phyloP scores from a whole-genome alignment of 2,797 vertebrate species.

The Acanthurus tractus region DNA sequence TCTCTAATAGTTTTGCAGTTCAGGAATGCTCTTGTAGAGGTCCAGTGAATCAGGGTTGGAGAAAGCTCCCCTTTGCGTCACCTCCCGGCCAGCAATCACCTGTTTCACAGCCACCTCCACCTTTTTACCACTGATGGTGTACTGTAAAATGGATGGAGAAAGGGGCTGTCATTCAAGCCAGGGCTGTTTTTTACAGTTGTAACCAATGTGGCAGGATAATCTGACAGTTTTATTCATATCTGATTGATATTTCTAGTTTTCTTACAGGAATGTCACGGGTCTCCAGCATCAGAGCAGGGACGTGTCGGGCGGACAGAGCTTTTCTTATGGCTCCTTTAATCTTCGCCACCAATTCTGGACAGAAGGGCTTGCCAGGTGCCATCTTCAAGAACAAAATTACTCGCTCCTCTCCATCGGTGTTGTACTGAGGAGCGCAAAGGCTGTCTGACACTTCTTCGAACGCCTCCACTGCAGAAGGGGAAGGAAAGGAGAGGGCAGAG shows the following conservation, averaged over 20 bases:
- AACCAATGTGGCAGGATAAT: constrained; percentile 14
- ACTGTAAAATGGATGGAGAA: constrained; percentile 82
- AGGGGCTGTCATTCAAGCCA: constrained; percentile 13
- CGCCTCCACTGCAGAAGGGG: constrained; percentile 89
- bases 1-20: constrained; percentile 91
- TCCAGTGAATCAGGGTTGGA: constrained; percentile 95
- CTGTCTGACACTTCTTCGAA: constrained; percentile 96
- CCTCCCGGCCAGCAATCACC: constrained; percentile 91
- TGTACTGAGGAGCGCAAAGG: constrained; percentile 96
- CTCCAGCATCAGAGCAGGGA: constrained; percentile 94
- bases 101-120: constrained; percentile 98
- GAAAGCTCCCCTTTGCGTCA: constrained; percentile 91
- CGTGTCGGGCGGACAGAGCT: constrained; percentile 92
- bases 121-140: constrained; percentile 97
- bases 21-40: constrained; percentile 93
- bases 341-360: constrained; percentile 83
- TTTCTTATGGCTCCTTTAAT: constrained; percentile 89
- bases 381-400: constrained; percentile 96
- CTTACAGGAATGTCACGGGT: constrained; percentile 95
- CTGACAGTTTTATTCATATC: constrained; percentile 26
- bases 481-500: constrained; percentile 22
- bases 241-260: constrained; percentile 34
- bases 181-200: constrained; percentile 15
- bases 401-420: constrained; percentile 91
- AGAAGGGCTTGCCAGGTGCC: constrained; percentile 86